phyloP scores from a whole-genome alignment of 2,888 invertebrate genomes.

The Calephelis perditalis region DNA sequence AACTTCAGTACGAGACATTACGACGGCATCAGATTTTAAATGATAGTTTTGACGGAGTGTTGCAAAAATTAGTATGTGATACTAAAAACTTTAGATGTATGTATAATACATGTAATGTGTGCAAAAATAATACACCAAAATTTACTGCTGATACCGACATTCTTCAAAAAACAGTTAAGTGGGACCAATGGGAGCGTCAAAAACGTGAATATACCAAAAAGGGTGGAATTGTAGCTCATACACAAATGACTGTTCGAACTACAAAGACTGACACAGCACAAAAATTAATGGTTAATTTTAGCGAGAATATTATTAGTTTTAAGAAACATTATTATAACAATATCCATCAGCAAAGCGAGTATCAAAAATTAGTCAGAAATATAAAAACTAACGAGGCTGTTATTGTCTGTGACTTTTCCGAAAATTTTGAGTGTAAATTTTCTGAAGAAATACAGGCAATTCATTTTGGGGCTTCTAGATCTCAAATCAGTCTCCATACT shows the following conservation, averaged over 20 bases:
- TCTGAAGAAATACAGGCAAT: background rate
- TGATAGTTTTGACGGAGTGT: no score
- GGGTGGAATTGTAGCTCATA: background rate
- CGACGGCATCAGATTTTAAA: no score
- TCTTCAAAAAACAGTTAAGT: no score
- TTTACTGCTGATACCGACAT: no score
- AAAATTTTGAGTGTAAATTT: background rate
- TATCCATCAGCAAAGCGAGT: background rate
- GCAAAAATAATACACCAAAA: no score
- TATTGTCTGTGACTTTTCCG: conserved; percentile 2
- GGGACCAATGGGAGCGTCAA: background rate
- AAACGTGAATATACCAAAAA: background rate
- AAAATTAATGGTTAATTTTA: background rate
- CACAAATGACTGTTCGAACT: background rate
- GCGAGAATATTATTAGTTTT: background rate
- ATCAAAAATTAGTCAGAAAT: background rate
- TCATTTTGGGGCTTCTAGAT: background rate
- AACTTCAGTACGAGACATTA: no score
- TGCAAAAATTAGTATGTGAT: no score
- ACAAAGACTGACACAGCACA: background rate
- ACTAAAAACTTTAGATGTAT: no score
- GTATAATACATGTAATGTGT: no score
- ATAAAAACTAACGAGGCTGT: background rate
- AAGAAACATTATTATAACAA: background rate
- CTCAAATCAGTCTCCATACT: background rate